Base-by-base conservation (phyloP, 2,797 vertebrate species). In the Sparidentex hasta region DNA sequence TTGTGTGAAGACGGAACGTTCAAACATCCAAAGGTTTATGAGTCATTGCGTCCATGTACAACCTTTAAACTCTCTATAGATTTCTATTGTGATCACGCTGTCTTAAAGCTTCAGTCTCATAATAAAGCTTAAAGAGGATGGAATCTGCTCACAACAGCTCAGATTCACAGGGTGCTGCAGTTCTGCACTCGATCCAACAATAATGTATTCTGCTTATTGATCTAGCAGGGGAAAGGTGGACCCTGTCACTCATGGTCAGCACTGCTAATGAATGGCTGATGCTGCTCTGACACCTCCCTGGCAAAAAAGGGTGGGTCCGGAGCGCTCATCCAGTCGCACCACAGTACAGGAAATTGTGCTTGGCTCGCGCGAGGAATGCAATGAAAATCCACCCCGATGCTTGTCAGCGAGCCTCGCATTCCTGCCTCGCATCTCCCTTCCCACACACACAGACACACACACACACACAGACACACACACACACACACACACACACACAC, bases 131-230 rank as follows among this genome's bases (percentile, higher is more conserved):
- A 18, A 78, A 78, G 46, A 17, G 65, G 38, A 67, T 72, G 25
- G 57, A 81, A 61, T 5, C 44, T 65, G 17, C 21, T 65, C 65
- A 62, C 44, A 59, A 38, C 23, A 65, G 61, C 47, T 71, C 50
- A 70, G 68, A 79, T 58, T 52, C 61, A 58, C 43, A 66, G 9
- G 56, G 58, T 68, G 29, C 76, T 29, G 65, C 59, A 63, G 67
- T 71, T 59, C 56, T 20, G 70, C 75, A 71, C 74, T 67, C 67
- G 43, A 85, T 80, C 67, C 68, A 58, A 88, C 2, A 87, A 83
- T 84, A 71, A 82, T 86, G 27, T 79, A 88, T 88, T 84, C 76
- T 51, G 29, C 20, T 47, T 80, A 88, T 81, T 73, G 81, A 90
- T 88, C 75, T 51, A 33, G 5, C 61, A 38, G 66, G 65, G 68